Base-by-base conservation (phyloP, 2,797 vertebrate species). In the Telmatherina bonti region DNA sequence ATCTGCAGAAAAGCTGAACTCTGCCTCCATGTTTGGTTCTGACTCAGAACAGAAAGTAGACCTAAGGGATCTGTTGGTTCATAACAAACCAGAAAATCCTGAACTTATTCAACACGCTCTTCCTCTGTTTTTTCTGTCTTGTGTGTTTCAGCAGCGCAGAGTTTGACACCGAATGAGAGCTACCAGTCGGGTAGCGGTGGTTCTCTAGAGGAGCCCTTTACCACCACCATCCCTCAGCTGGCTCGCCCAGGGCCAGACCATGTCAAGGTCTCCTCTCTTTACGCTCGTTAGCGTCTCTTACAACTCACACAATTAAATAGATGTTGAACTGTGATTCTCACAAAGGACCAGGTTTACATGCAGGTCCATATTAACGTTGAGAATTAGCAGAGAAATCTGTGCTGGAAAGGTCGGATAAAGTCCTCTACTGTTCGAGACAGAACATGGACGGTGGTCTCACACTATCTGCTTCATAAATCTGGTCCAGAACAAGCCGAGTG, bases 141-240 rank as follows among this genome's bases (percentile, higher is more conserved):
- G 1, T 63, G 35, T 75, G 15, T 78, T 41, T 51, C 51, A 43
- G 57, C 72, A 83, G 80, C 24, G 7, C 27, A 11, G 20, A 55
- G 45, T 30, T 45, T 94, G 35, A 90, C 87, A 53, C 93, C 95
- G 83, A 92, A 93, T 60, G 95, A 92, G 79, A 96, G 95, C 84
- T 93, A 90, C 82, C 95, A 95, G 69, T 96, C 96, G 35, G 95
- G 96, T 81, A 96, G 94, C 89, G 95, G 94, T 27, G 94, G 95
- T 0, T 96, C 96, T 86, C 82, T 91, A 76, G 96, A 97, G 64
- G 96, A 97, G 35, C 87, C 92, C 0, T 79, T 72, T 0, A 88
- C 95, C 15, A 89, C 89, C 3, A 60, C 61, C 1, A 62, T 81
- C 62, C 72, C 78, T 26, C 94, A 93, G 73, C 81, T 83, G 62